Base-by-base conservation (phyloP, 1,140 invertebrate genomes). In the Lerema accius region DNA sequence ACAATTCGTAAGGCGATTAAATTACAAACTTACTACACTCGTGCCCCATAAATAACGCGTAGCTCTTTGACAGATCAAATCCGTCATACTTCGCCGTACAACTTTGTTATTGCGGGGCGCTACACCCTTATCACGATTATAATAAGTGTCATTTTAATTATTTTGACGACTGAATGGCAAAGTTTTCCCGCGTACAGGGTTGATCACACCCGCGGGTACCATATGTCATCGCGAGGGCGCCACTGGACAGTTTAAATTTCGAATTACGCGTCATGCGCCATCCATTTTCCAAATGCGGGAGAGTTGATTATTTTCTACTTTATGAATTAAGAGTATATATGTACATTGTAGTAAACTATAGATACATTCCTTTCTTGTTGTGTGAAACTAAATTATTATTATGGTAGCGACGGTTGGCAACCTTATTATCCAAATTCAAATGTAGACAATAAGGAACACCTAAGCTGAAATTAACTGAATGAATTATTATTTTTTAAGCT, bases 171-270 rank as follows among this genome's bases (percentile, higher is more conserved):
- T 17, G 49, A 39, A 39, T 53, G 3, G 16, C 23, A 35, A 40
- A 53, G 35, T 19, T 40, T 6, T 13, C 16, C 32, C 32, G 49
- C 15, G 49, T 39, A 50, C 35, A 17, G 43, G 61, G 73, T 72
- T 74, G 79, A 85, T 85, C 73, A 82, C 77, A 61, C 82, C 74
- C 80, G 32, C 14, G 80, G 73, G 82, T 64, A 49, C 75, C 59
- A 83, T 85, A 80, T 69, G 73, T 86, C 83, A 86, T 86, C 65
- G 35, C 63, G 62, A 72, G 72, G 65, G 69, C 68, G 46, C 51
- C 50, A 63, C 68, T 63, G 73, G 76, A 82, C 75, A 82, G 76
- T 86, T 82, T 76, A 82, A 82, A 84, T 82, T 84, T 82, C 62
- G 76, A 74, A 80, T 71, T 63, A 68, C 67, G 71, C 69, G 37